Percentiles rank a stretch among this genome's conserved stretches.
Conservation (phyloP, 1,140 invertebrate species). For the Leptinotarsa defecta region DNA sequence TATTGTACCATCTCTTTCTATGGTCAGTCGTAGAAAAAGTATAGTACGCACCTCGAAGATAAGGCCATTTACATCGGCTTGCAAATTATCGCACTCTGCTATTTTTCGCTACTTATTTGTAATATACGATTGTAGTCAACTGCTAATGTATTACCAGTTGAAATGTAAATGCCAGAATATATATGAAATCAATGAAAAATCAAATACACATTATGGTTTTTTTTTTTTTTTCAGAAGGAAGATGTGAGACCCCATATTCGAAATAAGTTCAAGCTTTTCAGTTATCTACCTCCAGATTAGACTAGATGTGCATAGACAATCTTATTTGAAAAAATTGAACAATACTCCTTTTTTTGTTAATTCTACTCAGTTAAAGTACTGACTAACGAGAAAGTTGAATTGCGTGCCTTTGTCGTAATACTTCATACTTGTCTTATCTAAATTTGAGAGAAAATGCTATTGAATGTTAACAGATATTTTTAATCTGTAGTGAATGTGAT, state of each 20-base stretch:
- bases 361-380: slow-evolving; percentile 44
- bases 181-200: no score
- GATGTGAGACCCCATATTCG: slow-evolving; percentile 90
- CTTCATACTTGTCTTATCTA: neutral
- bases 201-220: neutral
- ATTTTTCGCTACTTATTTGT: no score
- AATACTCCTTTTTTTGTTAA: slow-evolving; percentile 37
- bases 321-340: slow-evolving; percentile 25
- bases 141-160: no score
- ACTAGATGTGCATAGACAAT: slow-evolving; percentile 44
- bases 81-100: no score
- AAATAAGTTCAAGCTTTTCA: slow-evolving; percentile 86
- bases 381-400: slow-evolving; percentile 40
- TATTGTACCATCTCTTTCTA: no score
- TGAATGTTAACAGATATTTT: no score
- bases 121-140: no score
- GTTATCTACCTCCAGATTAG: slow-evolving; percentile 86
- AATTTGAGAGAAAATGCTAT: neutral
- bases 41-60: no score
- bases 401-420: slow-evolving; percentile 35
- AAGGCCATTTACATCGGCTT: no score
- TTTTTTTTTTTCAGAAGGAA: slow-evolving; percentile 72
- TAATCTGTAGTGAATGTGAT: no score
- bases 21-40: no score
- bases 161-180: no score